Evolutionary conservation across 2,888 invertebrate species (phyloP).

Genomic region (Phorcus lineatus): DNA sequence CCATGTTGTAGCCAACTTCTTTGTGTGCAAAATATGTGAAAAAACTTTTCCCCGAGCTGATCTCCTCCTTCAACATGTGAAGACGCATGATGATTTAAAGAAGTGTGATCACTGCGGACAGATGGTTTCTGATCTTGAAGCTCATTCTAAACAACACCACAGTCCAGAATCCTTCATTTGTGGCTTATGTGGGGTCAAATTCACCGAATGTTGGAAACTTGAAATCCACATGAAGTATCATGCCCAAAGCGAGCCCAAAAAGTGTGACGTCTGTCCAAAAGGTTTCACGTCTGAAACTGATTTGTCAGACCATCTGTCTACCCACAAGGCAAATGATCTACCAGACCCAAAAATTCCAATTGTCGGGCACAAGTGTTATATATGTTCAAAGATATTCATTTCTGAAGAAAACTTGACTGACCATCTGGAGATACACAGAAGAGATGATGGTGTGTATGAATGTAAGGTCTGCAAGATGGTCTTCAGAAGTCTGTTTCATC

Average conservation of each 20-base stretch:
- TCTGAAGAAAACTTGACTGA: too few relatives aligned
- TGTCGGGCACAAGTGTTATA: too few relatives aligned
- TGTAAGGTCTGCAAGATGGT: not conserved
- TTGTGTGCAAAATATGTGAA: not conserved
- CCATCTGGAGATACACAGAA: too few relatives aligned
- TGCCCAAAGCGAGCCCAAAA: not conserved
- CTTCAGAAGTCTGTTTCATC: not conserved
- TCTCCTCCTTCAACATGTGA: not conserved
- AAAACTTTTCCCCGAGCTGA: not conserved
- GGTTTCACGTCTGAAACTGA: not conserved
- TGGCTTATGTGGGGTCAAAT: not conserved
- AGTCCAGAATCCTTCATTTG: not conserved
- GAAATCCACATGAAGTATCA: not conserved
- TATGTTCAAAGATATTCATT: too few relatives aligned
- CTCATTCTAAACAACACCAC: not conserved
- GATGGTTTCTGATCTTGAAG: not conserved
- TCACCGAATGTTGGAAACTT: not conserved
- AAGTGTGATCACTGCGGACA: not conserved
- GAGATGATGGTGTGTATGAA: not conserved
- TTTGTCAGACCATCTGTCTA: not conserved
- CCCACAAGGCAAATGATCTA: not conserved
- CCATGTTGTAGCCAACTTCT: not conserved
- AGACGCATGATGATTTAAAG: not conserved
- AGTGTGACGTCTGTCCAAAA: not conserved
- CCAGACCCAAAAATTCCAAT: too few relatives aligned